Evolutionary conservation across 2,797 vertebrate genomes (phyloP), one percentile per base, ranked within the genome.

Genomic region (Sebastes minor): DNA sequence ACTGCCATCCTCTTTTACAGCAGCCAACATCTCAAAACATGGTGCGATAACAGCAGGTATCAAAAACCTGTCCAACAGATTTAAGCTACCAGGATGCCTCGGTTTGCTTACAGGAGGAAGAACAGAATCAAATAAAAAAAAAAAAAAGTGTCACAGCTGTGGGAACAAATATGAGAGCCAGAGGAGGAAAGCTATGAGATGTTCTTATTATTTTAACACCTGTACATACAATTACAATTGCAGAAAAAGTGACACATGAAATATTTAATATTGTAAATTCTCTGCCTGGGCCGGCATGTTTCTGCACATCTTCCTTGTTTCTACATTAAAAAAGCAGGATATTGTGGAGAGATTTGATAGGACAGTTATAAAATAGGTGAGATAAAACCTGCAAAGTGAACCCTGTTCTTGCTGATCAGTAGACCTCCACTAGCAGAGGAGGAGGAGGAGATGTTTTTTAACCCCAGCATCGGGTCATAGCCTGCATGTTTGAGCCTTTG

Each of bases 131-230:
- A 55, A 76, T 59, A 12, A 12, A 18, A 38, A 42, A 55, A 42
- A 55, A 61, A 71, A 74, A 30, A 82, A 28, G 52, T 56, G 65
- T 64, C 30, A 56, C 65, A 53, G 66, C 14, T 32, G 49, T 33
- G 20, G 18, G 27, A 49, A 49, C 66, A 59, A 62, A 77, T 69
- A 52, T 32, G 70, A 89, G 61, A 78, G 74, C 38, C 71, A 80
- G 56, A 46, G 20, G 25, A 77, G 53, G 8, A 16, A 6, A 57
- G 23, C 32, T 16, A 46, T 46, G 56, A 77, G 42, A 62, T 71
- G 27, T 61, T 78, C 60, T 76, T 59, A 13, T 62, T 60, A 10
- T 81, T n/a, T 1, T 5, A 70, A 76, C 69, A 71, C 65, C 32
- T 80, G 65, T n/a, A 56, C 57, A 46, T 23, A 38, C 22, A 61